phyloP scores from a whole-genome alignment of 2,113 vertebrate species.

The Oenanthe melanoleuca region DNA sequence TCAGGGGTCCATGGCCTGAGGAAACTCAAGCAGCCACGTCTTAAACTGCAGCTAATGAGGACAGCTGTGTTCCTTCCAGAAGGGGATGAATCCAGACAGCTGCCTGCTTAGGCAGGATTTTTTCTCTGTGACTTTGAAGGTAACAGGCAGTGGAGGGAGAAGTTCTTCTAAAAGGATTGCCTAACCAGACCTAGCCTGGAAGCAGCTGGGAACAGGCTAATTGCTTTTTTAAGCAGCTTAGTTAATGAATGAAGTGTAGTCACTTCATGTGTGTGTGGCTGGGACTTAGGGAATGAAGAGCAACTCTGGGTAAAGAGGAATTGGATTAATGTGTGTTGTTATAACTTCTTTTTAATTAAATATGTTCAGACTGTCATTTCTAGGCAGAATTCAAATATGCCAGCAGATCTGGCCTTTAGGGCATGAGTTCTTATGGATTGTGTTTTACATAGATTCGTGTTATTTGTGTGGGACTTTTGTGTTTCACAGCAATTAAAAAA shows the following conservation, averaged over 20 bases:
- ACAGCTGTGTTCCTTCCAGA: neutral
- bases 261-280: neutral
- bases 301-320: neutral
- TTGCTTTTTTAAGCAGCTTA: neutral
- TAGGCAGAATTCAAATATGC: neutral
- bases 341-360: neutral
- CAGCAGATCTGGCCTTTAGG: neutral
- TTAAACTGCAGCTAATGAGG: neutral
- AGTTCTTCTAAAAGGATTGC: neutral
- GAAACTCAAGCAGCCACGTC: fast-evolving
- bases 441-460: neutral
- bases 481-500: neutral
- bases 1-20: neutral
- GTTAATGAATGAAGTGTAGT: neutral
- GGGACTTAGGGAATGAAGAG: neutral
- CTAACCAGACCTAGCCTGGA: neutral
- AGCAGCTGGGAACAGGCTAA: neutral
- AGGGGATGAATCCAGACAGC: neutral
- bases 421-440: neutral
- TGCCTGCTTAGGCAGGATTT: neutral
- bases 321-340: neutral
- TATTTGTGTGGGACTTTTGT: neutral
- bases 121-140: neutral
- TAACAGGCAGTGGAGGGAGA: neutral
- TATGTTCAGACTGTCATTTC: neutral